phyloP scores from a whole-genome alignment of 2,797 vertebrate species.

The Microcaecilia unicolor region DNA sequence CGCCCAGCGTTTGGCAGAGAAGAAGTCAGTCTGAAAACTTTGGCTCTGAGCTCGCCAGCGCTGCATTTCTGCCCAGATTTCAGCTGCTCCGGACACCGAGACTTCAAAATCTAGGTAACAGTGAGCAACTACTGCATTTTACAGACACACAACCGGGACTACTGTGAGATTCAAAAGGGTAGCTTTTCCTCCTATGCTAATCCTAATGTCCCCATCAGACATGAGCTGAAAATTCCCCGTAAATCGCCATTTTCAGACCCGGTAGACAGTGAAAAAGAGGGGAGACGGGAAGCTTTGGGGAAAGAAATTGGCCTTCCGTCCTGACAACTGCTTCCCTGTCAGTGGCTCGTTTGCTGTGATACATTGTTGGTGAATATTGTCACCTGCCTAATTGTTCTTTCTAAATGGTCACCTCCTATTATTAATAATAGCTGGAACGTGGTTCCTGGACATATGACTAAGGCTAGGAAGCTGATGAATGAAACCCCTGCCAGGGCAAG shows the following conservation, averaged over 20 bases:
- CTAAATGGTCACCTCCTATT: conserved; percentile 67
- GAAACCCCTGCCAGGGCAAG: conserved; percentile 64
- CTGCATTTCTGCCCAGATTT: neutral
- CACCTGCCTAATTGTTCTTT: conserved; percentile 78
- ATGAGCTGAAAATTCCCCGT: neutral
- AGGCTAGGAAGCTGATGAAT: conserved; percentile 60
- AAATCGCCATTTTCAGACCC: neutral
- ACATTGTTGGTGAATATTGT: conserved; percentile 64
- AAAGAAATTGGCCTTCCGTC: too few relatives aligned
- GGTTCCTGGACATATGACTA: conserved; percentile 49
- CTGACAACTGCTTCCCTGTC: too few relatives aligned
- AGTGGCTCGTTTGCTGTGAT: conserved; percentile 49
- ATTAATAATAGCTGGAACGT: conserved; percentile 70
- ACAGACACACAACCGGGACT: too few relatives aligned
- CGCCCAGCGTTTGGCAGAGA: too few relatives aligned
- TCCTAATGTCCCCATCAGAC: too few relatives aligned
- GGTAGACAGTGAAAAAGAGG: neutral
- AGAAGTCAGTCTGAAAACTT: too few relatives aligned
- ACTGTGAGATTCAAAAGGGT: too few relatives aligned
- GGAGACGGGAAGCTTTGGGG: too few relatives aligned
- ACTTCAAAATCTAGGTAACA: too few relatives aligned
- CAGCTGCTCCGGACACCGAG: too few relatives aligned
- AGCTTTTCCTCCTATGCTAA: too few relatives aligned
- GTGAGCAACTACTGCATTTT: too few relatives aligned
- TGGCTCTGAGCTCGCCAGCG: neutral